A percentile compares a stretch with the other conserved stretches of the same genome.
Evolutionary conservation across 2,888 invertebrate genomes (phyloP).

Genomic region (Brachyopa scutellaris): DNA sequence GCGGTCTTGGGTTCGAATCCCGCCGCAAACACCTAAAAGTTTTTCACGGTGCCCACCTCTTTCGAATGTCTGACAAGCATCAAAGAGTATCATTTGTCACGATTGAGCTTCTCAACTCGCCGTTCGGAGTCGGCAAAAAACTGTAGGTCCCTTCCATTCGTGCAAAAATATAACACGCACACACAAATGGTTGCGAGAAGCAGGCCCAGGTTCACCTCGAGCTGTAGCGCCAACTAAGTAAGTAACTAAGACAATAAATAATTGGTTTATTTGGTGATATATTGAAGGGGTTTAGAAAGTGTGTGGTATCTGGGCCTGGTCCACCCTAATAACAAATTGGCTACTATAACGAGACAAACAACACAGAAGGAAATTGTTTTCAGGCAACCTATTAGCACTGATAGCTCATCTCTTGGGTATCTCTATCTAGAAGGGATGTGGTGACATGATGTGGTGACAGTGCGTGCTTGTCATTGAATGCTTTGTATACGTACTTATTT

Average conservation of each 20-base stretch:
- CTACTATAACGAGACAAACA: not conserved
- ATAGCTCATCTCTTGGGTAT: not conserved
- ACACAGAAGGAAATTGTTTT: not conserved
- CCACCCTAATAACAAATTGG: not conserved
- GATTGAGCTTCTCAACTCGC: no score
- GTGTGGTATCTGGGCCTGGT: not conserved
- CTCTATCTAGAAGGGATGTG: not conserved
- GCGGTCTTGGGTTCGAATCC: no score
- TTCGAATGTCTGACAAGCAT: no score
- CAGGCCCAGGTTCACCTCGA: no score
- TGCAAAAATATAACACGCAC: no score
- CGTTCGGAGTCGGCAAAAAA: no score
- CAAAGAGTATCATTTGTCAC: no score
- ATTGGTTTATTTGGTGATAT: constrained; percentile 26
- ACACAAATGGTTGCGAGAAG: no score
- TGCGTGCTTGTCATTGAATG: not conserved
- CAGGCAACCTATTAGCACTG: not conserved
- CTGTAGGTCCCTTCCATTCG: no score
- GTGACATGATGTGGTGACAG: not conserved
- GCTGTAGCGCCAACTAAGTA: no score
- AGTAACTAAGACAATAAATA: constrained; percentile 29
- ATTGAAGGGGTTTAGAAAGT: not conserved
- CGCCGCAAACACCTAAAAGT: no score
- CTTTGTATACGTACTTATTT: not conserved
- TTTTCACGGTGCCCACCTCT: no score